Evolutionary conservation across 2,797 vertebrate genomes (phyloP).

Genomic region (Craterocephalus amniculus): DNA sequence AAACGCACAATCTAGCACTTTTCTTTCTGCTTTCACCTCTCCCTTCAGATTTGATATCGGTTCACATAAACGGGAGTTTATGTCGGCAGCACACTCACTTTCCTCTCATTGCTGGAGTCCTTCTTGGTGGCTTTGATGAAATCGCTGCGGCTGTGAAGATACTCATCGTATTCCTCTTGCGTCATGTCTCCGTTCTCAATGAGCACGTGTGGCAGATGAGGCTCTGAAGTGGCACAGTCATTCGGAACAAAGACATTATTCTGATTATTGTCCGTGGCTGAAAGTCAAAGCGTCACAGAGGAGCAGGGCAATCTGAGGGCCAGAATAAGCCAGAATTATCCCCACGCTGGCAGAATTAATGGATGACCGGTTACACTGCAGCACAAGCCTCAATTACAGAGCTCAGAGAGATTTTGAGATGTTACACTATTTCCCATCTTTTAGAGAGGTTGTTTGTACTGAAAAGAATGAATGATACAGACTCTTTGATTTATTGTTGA

Average conservation of each 20-base stretch:
- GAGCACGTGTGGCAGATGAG: slow-evolving; percentile 90
- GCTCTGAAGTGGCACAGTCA: slow-evolving; percentile 83
- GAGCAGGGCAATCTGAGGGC: not conserved
- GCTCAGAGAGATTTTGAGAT: no score
- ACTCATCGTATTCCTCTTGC: slow-evolving; percentile 89
- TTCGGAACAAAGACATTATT: slow-evolving; percentile 23
- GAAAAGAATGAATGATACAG: no score
- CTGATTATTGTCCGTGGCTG: slow-evolving; percentile 19
- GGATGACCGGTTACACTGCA: slow-evolving; percentile 10
- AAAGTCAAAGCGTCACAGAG: slow-evolving; percentile 8
- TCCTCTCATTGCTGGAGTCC: slow-evolving; percentile 88
- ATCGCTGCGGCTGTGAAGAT: slow-evolving; percentile 88
- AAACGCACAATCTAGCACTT: not conserved
- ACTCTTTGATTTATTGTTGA: no score
- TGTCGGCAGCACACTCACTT: slow-evolving; percentile 80
- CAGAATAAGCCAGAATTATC: slow-evolving; percentile 6
- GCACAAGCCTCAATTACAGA: slow-evolving; percentile 6
- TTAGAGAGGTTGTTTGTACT: no score
- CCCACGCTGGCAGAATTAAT: slow-evolving; percentile 9
- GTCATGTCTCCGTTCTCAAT: slow-evolving; percentile 94
- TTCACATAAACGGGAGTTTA: not conserved
- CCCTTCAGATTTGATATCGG: not conserved
- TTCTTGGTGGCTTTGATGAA: slow-evolving; percentile 94
- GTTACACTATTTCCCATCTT: no score
- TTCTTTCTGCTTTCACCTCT: not conserved